Conservation (phyloP, 2,888 invertebrate genomes). For the Ceramica pisi region DNA sequence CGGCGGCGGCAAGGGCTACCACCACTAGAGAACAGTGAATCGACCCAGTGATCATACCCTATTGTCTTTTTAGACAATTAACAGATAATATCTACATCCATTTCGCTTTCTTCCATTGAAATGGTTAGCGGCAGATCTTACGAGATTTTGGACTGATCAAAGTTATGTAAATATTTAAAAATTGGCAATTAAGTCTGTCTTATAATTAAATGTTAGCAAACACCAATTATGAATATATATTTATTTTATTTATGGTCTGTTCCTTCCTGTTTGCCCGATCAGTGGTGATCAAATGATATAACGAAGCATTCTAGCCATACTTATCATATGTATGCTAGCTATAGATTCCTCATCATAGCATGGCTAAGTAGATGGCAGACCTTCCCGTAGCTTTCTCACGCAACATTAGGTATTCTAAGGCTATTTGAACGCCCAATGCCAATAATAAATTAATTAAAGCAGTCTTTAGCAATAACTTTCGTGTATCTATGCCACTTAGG, state of each 20-base stretch:
- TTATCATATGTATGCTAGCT: no score
- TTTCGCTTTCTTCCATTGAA: conserved; percentile 81
- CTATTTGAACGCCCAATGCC: neutral
- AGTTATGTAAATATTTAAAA: conserved; percentile 76
- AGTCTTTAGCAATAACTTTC: neutral
- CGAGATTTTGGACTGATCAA: conserved; percentile 75
- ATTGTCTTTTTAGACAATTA: conserved; percentile 71
- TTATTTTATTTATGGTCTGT: conserved; percentile 33
- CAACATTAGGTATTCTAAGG: conserved; percentile 21
- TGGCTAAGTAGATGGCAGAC: neutral
- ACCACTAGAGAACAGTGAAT: conserved; percentile 59
- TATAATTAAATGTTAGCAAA: conserved; percentile 76
- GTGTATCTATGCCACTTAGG: neutral
- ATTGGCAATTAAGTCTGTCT: conserved; percentile 73
- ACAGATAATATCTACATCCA: conserved; percentile 82
- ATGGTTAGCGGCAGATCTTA: conserved; percentile 86
- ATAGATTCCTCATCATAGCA: neutral
- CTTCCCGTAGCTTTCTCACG: conserved; percentile 22
- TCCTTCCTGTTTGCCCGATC: neutral
- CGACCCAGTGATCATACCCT: conserved; percentile 66
- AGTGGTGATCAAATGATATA: neutral
- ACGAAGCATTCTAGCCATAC: neutral
- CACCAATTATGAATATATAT: conserved; percentile 38
- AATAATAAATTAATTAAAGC: conserved; percentile 12
- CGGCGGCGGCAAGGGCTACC: conserved; percentile 48